Evolutionary conservation across 2,113 vertebrate species (phyloP), one percentile per base, ranked within the genome.

Genomic region (Amblyopsis rosae): DNA sequence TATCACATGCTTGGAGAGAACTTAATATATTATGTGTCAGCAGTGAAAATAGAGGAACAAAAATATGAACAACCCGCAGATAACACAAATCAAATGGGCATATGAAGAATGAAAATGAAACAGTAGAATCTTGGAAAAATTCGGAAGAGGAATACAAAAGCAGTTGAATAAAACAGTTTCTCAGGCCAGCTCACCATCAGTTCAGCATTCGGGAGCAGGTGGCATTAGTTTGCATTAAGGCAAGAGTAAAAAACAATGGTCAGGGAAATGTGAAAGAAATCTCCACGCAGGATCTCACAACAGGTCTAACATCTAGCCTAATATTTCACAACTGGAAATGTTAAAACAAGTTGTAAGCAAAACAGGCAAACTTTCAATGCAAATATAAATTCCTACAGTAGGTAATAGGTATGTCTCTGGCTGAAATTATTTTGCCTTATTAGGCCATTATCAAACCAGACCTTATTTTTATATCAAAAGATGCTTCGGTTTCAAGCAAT

Each of bases 161-260:
- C 47, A 67, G 33, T 10, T 65, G 35, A 35, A 61, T 41, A 41
- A 17, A 17, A 64, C 54, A 10, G 49, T 69, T 46, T 33, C 60
- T 55, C 2, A 48, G 63, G 67, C 19, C 58, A 64, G 79, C 90
- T 92, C 92, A 93, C 92, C 93, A 51, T 93, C 67, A 59, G 7
- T 77, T 82, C 88, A 62, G 79, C 83, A 73, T 75, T 71, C 65
- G 75, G 80, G 73, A 82, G 87, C 87, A 86, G 81, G 80, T 72
- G 73, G 81, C 81, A 83, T 75, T 81, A 82, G 82, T 79, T 75
- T 86, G 84, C 86, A 79, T 82, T 76, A 61, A 78, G 59, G 70
- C 76, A 67, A 77, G 81, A 67, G 79, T 67, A 66, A 83, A 58
- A 77, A 71, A 88, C 33, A 57, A 68, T 19, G 60, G 48, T 86